A percentile compares a stretch with the other conserved stretches of the same genome.
These are phyloP conservation scores for Gymnobelideus leadbeateri DNA, from an alignment of 2,113 vertebrate genomes.

Conservation along the genomic window DNA sequence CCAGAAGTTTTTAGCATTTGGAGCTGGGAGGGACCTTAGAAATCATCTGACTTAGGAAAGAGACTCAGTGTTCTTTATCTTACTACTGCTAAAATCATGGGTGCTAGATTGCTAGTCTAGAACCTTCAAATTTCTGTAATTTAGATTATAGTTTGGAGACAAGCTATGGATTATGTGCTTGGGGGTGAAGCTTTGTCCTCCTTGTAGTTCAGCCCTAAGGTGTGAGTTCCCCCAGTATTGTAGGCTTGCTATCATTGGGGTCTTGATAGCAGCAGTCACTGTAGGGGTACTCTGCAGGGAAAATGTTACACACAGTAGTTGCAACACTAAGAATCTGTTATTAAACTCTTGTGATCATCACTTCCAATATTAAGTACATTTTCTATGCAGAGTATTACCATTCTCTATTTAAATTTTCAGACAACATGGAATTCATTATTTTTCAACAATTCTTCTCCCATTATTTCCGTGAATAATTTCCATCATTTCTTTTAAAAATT, in stretches of 20 bases:
- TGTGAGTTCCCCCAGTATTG: background rate
- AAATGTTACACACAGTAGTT: constrained; percentile 30
- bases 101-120: background rate
- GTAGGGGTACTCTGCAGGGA: background rate
- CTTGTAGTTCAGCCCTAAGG: background rate
- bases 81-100: too few relatives aligned
- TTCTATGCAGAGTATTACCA: constrained; percentile 8
- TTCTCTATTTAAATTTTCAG: background rate
- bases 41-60: background rate
- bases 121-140: background rate
- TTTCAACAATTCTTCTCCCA: constrained; percentile 38
- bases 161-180: background rate
- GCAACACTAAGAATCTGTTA: constrained; percentile 50
- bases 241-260: background rate
- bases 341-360: background rate
- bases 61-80: background rate
- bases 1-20: background rate
- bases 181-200: background rate
- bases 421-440: background rate
- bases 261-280: background rate
- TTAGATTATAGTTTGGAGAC: background rate
- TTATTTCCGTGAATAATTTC: constrained; percentile 65
- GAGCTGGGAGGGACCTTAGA: background rate
- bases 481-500: constrained; percentile 43
- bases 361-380: constrained; percentile 30